Percentiles rank a stretch among this genome's conserved stretches.
phyloP scores from a whole-genome alignment of 2,888 invertebrate species.

The Tethea ocularis region DNA sequence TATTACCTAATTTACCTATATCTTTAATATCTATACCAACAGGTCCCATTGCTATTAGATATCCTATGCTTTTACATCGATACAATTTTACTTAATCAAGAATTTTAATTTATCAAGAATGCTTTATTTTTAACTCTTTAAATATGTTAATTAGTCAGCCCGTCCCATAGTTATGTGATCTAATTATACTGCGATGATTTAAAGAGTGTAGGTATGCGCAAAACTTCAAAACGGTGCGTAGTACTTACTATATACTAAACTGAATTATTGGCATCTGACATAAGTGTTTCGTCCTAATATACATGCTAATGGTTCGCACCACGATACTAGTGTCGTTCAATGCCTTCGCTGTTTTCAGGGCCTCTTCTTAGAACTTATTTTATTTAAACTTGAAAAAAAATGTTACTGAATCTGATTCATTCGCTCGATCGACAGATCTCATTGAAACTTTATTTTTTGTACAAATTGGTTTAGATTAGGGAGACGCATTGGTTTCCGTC shows the following conservation, averaged over 20 bases:
- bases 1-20: too few species aligned
- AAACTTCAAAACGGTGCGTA: slow-evolving; percentile 17
- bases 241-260: slow-evolving; percentile 18
- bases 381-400: background rate
- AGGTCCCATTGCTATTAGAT: too few species aligned
- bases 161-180: slow-evolving; percentile 31
- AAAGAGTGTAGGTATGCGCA: slow-evolving; percentile 2
- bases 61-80: too few species aligned
- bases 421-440: background rate
- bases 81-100: too few species aligned
- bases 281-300: slow-evolving; percentile 32
- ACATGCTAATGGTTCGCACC: slow-evolving; percentile 19
- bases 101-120: background rate
- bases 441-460: background rate
- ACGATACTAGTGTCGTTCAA: slow-evolving; percentile 18
- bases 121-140: slow-evolving; percentile 17
- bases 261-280: slow-evolving; percentile 34
- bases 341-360: background rate
- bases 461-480: background rate
- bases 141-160: slow-evolving; percentile 46
- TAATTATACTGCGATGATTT: slow-evolving; percentile 44
- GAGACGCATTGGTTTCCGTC: background rate
- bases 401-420: background rate
- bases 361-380: background rate
- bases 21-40: too few species aligned